Conservation (phyloP, 2,888 invertebrate genomes). For the Nematopogon swammerdamellus region DNA sequence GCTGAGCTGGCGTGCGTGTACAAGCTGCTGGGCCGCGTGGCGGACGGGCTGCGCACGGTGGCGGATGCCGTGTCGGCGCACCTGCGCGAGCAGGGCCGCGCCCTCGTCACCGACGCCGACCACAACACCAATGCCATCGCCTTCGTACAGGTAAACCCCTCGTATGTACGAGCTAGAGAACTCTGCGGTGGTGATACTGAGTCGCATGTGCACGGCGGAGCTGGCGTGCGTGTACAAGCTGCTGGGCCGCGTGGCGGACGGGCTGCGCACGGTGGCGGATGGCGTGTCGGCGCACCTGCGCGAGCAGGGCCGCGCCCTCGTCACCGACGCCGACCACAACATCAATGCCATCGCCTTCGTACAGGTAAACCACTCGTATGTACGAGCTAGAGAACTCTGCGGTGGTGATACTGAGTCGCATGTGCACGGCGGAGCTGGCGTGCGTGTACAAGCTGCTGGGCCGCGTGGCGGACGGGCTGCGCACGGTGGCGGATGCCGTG, state of each 20-base stretch:
- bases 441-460: conserved; percentile 98
- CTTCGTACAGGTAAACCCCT: conserved; percentile 74
- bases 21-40: conserved; percentile 90
- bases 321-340: conserved; percentile 86
- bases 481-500: conserved; percentile 95
- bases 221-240: conserved; percentile 97
- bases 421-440: conserved; percentile 93
- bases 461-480: conserved; percentile 87
- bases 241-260: conserved; percentile 87
- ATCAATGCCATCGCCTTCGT: conserved; percentile 94
- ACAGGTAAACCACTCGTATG: conserved; percentile 62
- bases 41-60: conserved; percentile 91
- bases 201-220: conserved; percentile 95
- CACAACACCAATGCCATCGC: conserved; percentile 87
- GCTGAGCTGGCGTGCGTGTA: conserved; percentile 98
- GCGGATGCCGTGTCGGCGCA: conserved; percentile 94
- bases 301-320: conserved; percentile 93
- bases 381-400: too few species aligned
- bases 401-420: conserved; percentile 78
- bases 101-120: conserved; percentile 91
- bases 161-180: too few species aligned
- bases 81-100: conserved; percentile 92
- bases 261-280: conserved; percentile 93
- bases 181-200: conserved; percentile 59
- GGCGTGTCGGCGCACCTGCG: conserved; percentile 93